phyloP scores from a whole-genome alignment of 2,797 vertebrate species.

The Sarcoramphus papa region DNA sequence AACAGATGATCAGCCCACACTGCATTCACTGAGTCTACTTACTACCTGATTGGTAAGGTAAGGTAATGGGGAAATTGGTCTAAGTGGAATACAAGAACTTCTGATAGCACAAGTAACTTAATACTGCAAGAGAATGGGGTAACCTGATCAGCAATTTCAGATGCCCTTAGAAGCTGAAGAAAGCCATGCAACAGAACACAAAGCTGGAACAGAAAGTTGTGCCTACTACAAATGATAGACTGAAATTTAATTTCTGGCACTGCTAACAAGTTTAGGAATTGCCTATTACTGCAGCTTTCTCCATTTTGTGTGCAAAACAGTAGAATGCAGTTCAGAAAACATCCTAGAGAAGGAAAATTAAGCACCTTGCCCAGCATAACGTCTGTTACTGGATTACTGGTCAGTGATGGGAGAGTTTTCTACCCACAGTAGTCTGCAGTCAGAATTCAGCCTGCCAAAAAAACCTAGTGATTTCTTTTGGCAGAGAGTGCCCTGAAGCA shows the following conservation, averaged over 20 bases:
- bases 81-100: not conserved
- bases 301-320: not conserved
- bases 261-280: conserved; percentile 13
- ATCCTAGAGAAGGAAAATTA: not conserved
- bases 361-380: not conserved
- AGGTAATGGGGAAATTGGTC: not conserved
- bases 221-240: not conserved
- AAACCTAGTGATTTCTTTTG: not conserved
- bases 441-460: not conserved
- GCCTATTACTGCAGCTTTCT: not conserved
- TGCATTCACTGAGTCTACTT: not conserved
- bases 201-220: not conserved
- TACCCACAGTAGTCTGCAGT: not conserved
- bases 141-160: not conserved
- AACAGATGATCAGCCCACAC: not conserved
- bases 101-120: not conserved
- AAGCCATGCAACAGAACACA: not conserved
- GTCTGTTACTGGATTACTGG: not conserved
- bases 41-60: not conserved
- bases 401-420: not conserved
- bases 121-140: no score
- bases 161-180: not conserved
- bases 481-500: not conserved
- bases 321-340: not conserved
- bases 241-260: not conserved